phyloP scores from a whole-genome alignment of 2,113 vertebrate species.

The Oryzias melastigma region DNA sequence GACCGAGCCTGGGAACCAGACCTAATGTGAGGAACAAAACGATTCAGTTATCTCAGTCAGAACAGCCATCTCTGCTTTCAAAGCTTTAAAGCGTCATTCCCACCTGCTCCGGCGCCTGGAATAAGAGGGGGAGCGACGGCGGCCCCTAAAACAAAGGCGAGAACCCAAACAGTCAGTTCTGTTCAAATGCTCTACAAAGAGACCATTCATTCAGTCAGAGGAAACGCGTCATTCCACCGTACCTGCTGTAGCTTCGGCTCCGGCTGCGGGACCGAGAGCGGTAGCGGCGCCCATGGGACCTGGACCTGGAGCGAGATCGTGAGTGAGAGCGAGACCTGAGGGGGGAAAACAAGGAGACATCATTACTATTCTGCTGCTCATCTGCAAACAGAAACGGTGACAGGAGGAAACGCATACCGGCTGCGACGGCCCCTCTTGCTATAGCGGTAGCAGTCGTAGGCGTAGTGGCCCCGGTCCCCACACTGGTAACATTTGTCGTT shows the following conservation, averaged over 20 bases:
- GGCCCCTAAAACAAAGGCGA: slow-evolving; percentile 39
- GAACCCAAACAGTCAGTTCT: neutral
- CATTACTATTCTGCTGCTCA: fast-evolving
- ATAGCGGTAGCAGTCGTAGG: slow-evolving; percentile 84
- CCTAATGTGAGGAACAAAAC: slow-evolving; percentile 39
- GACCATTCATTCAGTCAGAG: neutral
- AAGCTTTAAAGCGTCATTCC: neutral
- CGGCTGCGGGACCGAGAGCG: slow-evolving; percentile 77
- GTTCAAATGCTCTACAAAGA: neutral
- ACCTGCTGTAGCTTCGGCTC: slow-evolving; percentile 69
- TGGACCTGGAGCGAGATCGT: slow-evolving; percentile 74
- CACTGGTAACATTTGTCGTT: slow-evolving; percentile 83
- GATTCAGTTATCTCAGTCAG: neutral
- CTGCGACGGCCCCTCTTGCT: slow-evolving; percentile 78
- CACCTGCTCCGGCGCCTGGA: slow-evolving; percentile 79
- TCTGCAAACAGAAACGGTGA: fast-evolving
- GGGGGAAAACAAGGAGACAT: neutral
- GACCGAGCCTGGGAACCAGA: slow-evolving; percentile 75
- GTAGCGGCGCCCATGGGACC: slow-evolving; percentile 76
- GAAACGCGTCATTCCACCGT: neutral
- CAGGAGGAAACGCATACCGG: slow-evolving; percentile 63
- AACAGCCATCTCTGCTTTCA: neutral
- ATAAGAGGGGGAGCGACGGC: slow-evolving; percentile 77
- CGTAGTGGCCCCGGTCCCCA: slow-evolving; percentile 81
- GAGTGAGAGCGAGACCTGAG: slow-evolving; percentile 67